Evolutionary conservation across 2,888 invertebrate species (phyloP).

Genomic region (Reticulitermes lucifugus): DNA sequence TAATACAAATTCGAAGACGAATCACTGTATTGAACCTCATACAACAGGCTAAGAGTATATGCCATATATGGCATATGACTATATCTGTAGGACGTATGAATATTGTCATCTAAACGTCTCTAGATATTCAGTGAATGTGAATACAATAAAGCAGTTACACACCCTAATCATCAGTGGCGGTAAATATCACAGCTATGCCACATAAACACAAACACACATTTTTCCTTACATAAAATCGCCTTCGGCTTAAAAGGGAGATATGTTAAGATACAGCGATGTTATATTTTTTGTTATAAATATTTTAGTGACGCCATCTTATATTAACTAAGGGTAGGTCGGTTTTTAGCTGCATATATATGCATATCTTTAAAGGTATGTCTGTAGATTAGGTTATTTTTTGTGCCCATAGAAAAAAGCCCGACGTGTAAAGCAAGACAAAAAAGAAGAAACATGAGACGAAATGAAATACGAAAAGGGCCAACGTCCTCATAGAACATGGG

Average conservation of each 20-base stretch:
- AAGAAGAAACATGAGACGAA: conserved; percentile 13
- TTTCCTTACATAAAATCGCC: not conserved
- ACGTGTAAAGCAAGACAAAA: not conserved
- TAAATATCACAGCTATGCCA: not conserved
- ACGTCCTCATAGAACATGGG: conserved; percentile 39
- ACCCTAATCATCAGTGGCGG: not conserved
- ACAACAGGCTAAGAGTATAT: not conserved
- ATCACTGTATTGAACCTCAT: not conserved
- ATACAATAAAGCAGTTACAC: not conserved
- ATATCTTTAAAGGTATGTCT: not conserved
- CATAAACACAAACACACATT: not conserved
- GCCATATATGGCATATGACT: not conserved
- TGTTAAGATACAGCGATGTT: not conserved
- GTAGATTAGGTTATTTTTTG: conserved; percentile 26
- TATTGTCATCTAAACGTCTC: not conserved
- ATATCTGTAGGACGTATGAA: not conserved
- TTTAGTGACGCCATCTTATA: not conserved
- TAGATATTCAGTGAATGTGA: not conserved
- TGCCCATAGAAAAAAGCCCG: not conserved
- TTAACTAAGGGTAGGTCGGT: conserved; percentile 19
- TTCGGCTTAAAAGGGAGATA: not conserved
- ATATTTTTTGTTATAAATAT: not conserved
- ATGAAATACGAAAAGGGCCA: conserved; percentile 42
- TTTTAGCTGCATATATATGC: conserved; percentile 28
- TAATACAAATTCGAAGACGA: too few relatives aligned